Conservation (phyloP, 1,140 invertebrate species). For the Bombus vancouverensis region DNA sequence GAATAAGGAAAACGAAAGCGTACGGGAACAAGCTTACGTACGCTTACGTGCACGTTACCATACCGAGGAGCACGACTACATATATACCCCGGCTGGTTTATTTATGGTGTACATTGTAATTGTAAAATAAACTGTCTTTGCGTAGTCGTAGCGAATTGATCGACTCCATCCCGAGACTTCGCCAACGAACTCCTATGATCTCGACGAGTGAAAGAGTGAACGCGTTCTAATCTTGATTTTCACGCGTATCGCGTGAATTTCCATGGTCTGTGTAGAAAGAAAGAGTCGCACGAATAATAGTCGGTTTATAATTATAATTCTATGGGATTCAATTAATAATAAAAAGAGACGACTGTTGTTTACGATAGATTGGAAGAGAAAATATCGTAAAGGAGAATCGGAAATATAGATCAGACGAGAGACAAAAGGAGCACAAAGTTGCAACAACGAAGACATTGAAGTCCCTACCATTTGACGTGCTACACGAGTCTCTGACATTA, state of each 20-base stretch:
- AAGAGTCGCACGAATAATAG: no score
- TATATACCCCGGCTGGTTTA: slow-evolving; percentile 35
- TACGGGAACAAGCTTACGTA: not conserved
- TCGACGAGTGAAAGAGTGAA: not conserved
- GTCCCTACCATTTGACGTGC: not conserved
- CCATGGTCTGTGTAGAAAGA: not conserved
- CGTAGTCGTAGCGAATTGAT: slow-evolving; percentile 41
- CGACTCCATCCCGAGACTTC: slow-evolving; percentile 5
- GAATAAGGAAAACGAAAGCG: not conserved
- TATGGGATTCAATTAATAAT: not conserved
- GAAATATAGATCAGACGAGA: not conserved
- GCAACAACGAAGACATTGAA: not conserved
- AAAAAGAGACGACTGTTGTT: not conserved
- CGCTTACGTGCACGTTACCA: not conserved
- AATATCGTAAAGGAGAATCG: not conserved
- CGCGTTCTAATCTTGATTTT: not conserved
- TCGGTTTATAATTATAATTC: no score
- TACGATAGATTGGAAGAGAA: not conserved
- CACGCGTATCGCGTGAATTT: not conserved
- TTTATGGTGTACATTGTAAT: slow-evolving; percentile 65
- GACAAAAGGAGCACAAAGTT: not conserved
- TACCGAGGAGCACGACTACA: not conserved
- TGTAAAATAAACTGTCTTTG: slow-evolving; percentile 61
- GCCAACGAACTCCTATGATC: slow-evolving; percentile 5
- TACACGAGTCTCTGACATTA: not conserved